A percentile compares a stretch with the other conserved stretches of the same genome.
Evolutionary conservation across 2,113 vertebrate genomes (phyloP).

Genomic region (Tapirus terrestris): DNA sequence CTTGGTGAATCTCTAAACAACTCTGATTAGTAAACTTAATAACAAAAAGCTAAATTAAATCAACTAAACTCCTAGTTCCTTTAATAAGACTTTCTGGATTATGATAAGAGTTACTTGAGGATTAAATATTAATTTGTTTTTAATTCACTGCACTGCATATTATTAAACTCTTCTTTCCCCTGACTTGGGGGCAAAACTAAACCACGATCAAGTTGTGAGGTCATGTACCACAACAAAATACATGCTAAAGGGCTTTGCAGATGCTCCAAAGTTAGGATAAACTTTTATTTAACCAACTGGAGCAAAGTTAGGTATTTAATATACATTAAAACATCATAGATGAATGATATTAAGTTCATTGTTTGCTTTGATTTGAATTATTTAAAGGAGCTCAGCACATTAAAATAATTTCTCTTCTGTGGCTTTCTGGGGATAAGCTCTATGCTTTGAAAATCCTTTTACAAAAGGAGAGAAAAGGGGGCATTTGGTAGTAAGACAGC

Average conservation of each 20-base stretch:
- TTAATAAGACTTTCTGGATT: constrained; percentile 42
- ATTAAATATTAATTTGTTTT: constrained; percentile 65
- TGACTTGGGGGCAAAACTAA: constrained; percentile 2
- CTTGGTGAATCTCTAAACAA: neutral
- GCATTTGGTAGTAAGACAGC: neutral
- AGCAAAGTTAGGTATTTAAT: neutral
- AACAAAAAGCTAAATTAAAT: constrained; percentile 49
- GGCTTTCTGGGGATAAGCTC: neutral
- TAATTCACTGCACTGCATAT: constrained; percentile 29
- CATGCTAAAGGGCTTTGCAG: neutral
- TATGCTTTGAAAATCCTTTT: neutral
- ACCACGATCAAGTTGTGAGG: neutral
- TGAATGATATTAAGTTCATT: neutral
- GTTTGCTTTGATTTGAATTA: neutral
- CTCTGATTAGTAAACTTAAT: constrained; percentile 56
- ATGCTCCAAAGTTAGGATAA: neutral
- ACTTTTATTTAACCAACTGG: neutral
- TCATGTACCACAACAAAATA: neutral
- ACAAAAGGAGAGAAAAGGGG: neutral
- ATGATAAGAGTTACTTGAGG: constrained; percentile 30
- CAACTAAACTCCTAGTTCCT: neutral
- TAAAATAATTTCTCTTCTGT: neutral
- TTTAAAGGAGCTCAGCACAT: neutral
- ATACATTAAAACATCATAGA: neutral
- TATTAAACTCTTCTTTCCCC: constrained; percentile 44